Conservation (phyloP, 1,140 invertebrate genomes). For the Hycleus phaleratus region DNA sequence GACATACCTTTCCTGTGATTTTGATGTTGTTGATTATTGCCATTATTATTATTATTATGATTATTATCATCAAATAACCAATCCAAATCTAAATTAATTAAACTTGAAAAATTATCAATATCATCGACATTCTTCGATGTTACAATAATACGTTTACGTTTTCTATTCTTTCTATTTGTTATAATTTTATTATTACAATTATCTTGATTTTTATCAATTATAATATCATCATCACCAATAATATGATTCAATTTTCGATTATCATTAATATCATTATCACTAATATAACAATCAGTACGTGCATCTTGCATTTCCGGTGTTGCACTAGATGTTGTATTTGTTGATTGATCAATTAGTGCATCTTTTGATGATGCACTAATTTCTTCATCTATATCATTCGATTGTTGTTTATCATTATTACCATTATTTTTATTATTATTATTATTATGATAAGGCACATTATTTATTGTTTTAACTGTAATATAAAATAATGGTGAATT, state of each 20-base stretch:
- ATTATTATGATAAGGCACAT: conserved; percentile 5
- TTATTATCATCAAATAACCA: conserved; percentile 38
- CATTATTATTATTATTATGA: conserved; percentile 22
- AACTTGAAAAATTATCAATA: conserved; percentile 31
- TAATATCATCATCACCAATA: conserved; percentile 27
- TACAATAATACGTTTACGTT: conserved; percentile 12
- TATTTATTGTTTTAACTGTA: conserved; percentile 22
- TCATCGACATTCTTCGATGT: conserved; percentile 8
- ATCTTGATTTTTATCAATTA: not conserved
- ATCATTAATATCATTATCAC: conserved; percentile 16
- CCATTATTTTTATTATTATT: not conserved
- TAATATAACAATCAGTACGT: conserved; percentile 23
- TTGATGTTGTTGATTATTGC: conserved; percentile 5
- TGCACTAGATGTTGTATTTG: conserved; percentile 50
- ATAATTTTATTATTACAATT: not conserved
- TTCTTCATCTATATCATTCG: conserved; percentile 28
- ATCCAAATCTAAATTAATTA: conserved; percentile 37
- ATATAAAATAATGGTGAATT: conserved; percentile 26
- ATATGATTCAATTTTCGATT: conserved; percentile 37
- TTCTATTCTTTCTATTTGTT: conserved; percentile 21
- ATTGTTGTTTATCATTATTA: conserved; percentile 5
- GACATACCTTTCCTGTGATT: conserved; percentile 30
- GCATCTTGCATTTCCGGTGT: conserved; percentile 46
- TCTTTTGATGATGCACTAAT: conserved; percentile 57
- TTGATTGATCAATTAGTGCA: conserved; percentile 47